phyloP scores from a whole-genome alignment of 1,140 invertebrate genomes.

The Lucilia cuprina region DNA sequence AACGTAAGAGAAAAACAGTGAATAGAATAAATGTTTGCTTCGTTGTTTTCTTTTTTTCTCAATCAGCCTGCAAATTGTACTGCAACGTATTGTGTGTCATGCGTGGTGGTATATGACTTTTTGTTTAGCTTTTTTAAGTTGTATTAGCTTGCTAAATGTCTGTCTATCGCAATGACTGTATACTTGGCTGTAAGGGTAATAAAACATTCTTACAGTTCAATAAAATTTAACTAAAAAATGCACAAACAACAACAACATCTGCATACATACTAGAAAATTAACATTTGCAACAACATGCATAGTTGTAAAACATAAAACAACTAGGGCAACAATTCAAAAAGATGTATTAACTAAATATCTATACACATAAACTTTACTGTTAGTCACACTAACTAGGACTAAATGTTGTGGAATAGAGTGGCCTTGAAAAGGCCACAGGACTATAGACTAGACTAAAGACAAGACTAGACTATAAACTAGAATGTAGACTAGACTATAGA shows the following conservation, averaged over 20 bases:
- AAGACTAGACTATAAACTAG: neutral
- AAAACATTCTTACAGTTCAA: constrained; percentile 11
- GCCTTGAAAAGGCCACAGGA: too few species aligned
- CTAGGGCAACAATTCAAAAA: neutral
- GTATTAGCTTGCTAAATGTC: neutral
- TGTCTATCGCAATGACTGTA: neutral
- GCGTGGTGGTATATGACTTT: constrained; percentile 8
- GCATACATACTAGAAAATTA: neutral
- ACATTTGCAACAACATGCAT: neutral
- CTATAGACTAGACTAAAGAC: too few species aligned
- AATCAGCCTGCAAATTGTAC: neutral
- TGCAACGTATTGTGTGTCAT: neutral
- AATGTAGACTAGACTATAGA: too few species aligned
- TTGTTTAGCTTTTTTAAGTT: neutral
- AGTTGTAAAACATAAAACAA: neutral
- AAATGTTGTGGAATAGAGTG: too few species aligned
- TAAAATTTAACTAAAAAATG: constrained; percentile 6
- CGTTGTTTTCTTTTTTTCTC: neutral
- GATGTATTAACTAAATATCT: neutral
- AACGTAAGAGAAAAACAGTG: neutral
- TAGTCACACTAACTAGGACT: neutral
- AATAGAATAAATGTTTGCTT: too few species aligned
- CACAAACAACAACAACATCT: neutral
- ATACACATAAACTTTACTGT: neutral
- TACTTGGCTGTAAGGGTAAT: neutral